Evolutionary conservation across 2,797 vertebrate species (phyloP).

Genomic region (Diglossa cyanea): DNA sequence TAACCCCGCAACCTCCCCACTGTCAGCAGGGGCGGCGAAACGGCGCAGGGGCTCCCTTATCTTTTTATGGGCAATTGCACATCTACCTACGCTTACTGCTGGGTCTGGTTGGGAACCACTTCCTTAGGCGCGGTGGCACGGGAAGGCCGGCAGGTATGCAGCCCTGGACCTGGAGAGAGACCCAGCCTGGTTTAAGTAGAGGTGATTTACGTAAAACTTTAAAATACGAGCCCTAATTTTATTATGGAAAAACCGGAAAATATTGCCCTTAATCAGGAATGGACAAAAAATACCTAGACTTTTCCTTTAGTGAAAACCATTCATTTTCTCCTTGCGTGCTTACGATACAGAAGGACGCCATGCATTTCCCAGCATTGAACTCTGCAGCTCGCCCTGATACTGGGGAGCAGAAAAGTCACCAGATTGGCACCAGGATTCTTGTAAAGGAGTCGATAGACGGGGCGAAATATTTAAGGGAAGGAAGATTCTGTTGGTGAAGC

Average conservation of each 20-base stretch:
- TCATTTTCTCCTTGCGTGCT: not conserved
- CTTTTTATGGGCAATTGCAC: constrained; percentile 38
- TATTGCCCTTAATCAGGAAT: not conserved
- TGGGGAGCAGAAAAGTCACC: not conserved
- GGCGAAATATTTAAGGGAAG: not conserved
- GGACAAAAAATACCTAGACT: not conserved
- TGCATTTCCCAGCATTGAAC: not conserved
- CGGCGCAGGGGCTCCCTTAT: constrained; percentile 31
- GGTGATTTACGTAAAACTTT: not conserved
- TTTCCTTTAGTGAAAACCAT: not conserved
- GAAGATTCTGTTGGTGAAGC: not conserved
- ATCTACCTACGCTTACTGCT: not conserved
- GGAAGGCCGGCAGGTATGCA: not conserved
- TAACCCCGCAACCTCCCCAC: constrained; percentile 77
- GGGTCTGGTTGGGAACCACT: not conserved
- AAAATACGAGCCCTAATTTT: not conserved
- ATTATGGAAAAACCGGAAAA: not conserved
- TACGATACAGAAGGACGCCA: not conserved
- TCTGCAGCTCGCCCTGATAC: not conserved
- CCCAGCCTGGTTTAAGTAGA: not conserved
- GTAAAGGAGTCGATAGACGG: not conserved
- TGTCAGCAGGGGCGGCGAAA: constrained; percentile 51
- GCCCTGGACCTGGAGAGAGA: not conserved
- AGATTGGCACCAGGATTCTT: not conserved
- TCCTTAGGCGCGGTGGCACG: not conserved